Evolutionary conservation across 2,888 invertebrate species (phyloP).

Genomic region (Euproctis similis): DNA sequence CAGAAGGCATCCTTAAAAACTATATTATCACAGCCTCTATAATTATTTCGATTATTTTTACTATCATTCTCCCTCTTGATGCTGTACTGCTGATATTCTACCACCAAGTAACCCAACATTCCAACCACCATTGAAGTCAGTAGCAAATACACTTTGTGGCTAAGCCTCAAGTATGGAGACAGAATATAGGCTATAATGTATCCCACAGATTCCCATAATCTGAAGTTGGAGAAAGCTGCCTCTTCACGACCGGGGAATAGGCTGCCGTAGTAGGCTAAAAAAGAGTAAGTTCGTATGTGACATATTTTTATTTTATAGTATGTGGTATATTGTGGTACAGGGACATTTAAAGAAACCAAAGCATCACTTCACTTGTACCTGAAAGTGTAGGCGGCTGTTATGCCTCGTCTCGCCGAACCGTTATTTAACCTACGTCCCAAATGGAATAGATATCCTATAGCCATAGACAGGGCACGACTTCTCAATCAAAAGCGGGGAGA

Average conservation of each 20-base stretch:
- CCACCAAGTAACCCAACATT: conserved; percentile 60
- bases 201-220: conserved; percentile 79
- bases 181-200: conserved; percentile 76
- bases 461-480: no score
- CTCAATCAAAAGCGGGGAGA: no score
- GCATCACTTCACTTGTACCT: no score
- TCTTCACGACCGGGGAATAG: conserved; percentile 75
- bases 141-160: conserved; percentile 65
- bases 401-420: no score
- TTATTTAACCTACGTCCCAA: no score
- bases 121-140: conserved; percentile 58
- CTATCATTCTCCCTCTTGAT: not conserved
- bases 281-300: no score
- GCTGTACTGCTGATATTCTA: conserved; percentile 28
- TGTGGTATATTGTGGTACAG: no score
- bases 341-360: no score
- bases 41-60: conserved; percentile 18
- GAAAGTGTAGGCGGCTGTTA: no score
- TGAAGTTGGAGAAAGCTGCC: conserved; percentile 79
- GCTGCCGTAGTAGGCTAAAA: conserved; percentile 77
- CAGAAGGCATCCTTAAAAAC: conserved; percentile 43
- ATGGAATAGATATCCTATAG: no score
- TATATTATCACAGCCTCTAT: conserved; percentile 51
- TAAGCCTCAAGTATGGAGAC: conserved; percentile 61
- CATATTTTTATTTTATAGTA: no score